Evolutionary conservation across 2,888 invertebrate genomes (phyloP), one percentile per base, ranked within the genome.

Genomic region (Papilio gigon): DNA sequence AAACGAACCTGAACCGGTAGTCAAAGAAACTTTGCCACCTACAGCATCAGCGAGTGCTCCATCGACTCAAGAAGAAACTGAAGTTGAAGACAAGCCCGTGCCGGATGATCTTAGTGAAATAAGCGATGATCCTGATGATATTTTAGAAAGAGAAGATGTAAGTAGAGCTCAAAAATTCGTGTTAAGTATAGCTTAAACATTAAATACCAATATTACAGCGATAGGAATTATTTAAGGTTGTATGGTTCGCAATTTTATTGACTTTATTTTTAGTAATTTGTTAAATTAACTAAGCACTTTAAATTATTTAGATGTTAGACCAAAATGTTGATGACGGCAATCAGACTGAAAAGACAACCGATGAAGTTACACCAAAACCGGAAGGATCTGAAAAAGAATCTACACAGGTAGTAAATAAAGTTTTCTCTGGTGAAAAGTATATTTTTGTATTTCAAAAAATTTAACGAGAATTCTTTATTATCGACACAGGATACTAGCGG

Each of bases 81-180:
- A 93, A 75, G 81, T 88, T 71, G 84, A 93, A 71, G 92, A 93
- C 75, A 83, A 92, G 81, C 84, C 93, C 73, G 88, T 95, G 79
- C 92, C 95, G 76, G 94, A 95, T 79, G 95, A 96, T 83, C 93
- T 97, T 14, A 97, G 97, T 84, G 97, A 97, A 87, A 97, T 97
- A 71, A 97, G 97, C 81, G 97, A 97, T 77, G 97, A 97, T 85
- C 96, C 97, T 65, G 97, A 97, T 84, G 97, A 97, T 78, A 97
- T 97, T 79, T 92, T 97, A 4, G 95, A 97, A 73, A 94, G 95
- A 87, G 96, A 95, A 78, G 96, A 97, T 84, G 93, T 92, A 80
- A 86, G 87, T 76, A 40, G 60, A 64, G 42, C 12, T 64, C n/a
- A 27, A n/a, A 53, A 30, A 53, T 56, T 1, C 6, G 27, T 53